Evolutionary conservation across 2,797 vertebrate species (phyloP), one percentile per base, ranked within the genome.

Genomic region (Tokudaia tokunoshimensis): DNA sequence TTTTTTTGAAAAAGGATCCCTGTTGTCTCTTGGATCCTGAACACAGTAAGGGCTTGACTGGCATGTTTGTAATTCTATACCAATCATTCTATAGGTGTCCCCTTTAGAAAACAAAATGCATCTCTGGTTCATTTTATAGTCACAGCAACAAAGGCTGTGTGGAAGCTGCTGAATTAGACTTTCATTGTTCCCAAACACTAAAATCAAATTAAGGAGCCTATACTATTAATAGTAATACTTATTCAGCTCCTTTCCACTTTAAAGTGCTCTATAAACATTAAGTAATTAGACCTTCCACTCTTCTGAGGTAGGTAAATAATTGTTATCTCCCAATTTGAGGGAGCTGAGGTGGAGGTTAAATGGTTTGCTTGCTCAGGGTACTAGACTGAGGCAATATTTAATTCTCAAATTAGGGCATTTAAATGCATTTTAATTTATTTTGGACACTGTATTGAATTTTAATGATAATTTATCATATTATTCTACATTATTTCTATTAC

Each of bases 211-310:
- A 97, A 89, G 94, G 61, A 91, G 87, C 57, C 67, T 89, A 14
- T 67, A n/a, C 94, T 96, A 96, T 96, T 97, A 95, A 96, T 94
- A 97, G 91, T 26, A 82, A 81, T 94, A 88, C 81, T 95, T 97
- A 97, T 91, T 94, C 91, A 79, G 83, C 44, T 93, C 74, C 74
- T 97, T 97, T 95, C 78, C 37, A 92, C 89, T 95, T 96, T 92
- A 91, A 96, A 93, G 37, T 24, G 88, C 91, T 95, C 96, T 96
- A 63, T 93, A 97, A 97, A 97, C 90, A 97, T 97, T 97, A 97
- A 92, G 91, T 97, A 98, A 98, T 97, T 97, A 97, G 94, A 96
- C 91, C 50, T 94, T 55, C 96, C 34, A 94, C 31, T 89, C 41
- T 96, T 98, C 57, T 88, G 70, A 95, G 94, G 57, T 94, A 91